Percentiles rank a stretch among this genome's conserved stretches.
These are phyloP conservation scores for Aplochiton taeniatus DNA, from an alignment of 2,797 vertebrate species.

Conservation along the genomic window DNA sequence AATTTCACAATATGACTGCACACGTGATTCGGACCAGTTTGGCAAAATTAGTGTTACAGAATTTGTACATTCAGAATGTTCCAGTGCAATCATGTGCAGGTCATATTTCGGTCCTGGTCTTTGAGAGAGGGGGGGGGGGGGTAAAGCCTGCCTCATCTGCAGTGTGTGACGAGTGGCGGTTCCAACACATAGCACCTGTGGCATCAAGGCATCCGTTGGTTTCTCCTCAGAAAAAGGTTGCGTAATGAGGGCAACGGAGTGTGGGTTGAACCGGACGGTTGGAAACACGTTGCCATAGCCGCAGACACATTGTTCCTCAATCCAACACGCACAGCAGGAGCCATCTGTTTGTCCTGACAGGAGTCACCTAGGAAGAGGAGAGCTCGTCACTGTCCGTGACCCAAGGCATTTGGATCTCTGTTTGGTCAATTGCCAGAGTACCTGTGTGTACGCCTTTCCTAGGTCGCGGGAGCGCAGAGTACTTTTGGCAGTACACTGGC, in stretches of 20 bases:
- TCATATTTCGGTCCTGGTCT: conserved; percentile 52
- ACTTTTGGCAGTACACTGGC: too few species aligned
- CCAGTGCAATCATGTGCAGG: conserved; percentile 48
- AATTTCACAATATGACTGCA: too few species aligned
- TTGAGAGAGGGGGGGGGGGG: conserved; percentile 67
- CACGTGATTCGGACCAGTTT: too few species aligned
- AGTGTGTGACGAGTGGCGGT: conserved; percentile 58
- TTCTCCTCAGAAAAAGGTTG: conserved; percentile 58
- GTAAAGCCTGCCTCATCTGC: conserved; percentile 62
- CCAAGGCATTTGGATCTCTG: too few species aligned
- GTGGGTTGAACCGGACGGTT: conserved; percentile 36
- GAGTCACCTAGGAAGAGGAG: too few species aligned
- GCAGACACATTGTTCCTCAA: conserved; percentile 68
- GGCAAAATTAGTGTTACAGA: too few species aligned
- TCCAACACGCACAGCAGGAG: conserved; percentile 8
- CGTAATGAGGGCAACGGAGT: conserved; percentile 52
- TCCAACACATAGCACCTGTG: conserved; percentile 75
- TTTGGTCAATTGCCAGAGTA: too few species aligned
- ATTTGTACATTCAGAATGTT: conserved; percentile 40
- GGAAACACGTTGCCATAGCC: conserved; percentile 58
- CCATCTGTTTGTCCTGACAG: too few species aligned
- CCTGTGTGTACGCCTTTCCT: too few species aligned
- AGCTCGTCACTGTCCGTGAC: too few species aligned
- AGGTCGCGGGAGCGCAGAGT: too few species aligned
- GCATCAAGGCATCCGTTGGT: conserved; percentile 26